phyloP scores from a whole-genome alignment of 2,113 vertebrate genomes.

The Menidia beryllina region DNA sequence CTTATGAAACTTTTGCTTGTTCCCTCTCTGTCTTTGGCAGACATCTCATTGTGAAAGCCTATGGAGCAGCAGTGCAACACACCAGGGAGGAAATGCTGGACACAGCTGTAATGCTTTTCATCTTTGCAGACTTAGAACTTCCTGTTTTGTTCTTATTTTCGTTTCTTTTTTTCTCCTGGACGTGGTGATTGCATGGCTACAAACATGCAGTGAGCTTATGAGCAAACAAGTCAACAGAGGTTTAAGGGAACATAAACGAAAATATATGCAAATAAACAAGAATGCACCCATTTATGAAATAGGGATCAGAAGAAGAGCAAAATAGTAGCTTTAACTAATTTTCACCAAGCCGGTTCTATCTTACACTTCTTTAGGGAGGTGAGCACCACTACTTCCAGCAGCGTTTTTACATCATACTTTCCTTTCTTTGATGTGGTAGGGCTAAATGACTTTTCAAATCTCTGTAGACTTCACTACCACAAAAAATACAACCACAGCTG shows the following conservation, averaged over 20 bases:
- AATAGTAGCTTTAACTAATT: constrained; percentile 39
- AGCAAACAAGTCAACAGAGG: constrained; percentile 44
- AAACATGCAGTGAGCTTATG: constrained; percentile 44
- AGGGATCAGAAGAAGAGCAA: constrained; percentile 21
- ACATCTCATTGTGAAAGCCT: constrained; percentile 40
- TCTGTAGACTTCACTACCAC: constrained; percentile 52
- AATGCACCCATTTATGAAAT: not conserved
- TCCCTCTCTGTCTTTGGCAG: constrained; percentile 33
- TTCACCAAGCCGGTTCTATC: constrained; percentile 41
- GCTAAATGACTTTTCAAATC: constrained; percentile 67
- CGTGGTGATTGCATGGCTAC: constrained; percentile 57
- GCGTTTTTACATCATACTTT: constrained; percentile 56
- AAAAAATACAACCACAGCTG: constrained; percentile 57
- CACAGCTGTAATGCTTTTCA: constrained; percentile 68
- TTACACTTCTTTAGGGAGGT: constrained; percentile 10
- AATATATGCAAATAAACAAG: not conserved
- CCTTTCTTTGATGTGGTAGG: constrained; percentile 65
- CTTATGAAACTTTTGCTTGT: constrained; percentile 35
- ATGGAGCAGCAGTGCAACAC: constrained; percentile 49
- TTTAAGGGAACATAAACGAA: not conserved
- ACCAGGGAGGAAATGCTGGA: constrained; percentile 69
- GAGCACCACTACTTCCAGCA: constrained; percentile 26
- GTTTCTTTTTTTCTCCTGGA: constrained; percentile 46
- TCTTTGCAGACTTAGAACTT: constrained; percentile 61
- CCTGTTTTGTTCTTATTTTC: too few species aligned